Percentiles rank a stretch among this genome's conserved stretches.
These are phyloP conservation scores for Drosophila austrosaltans DNA, from an alignment of 2,888 invertebrate genomes.

Conservation along the genomic window DNA sequence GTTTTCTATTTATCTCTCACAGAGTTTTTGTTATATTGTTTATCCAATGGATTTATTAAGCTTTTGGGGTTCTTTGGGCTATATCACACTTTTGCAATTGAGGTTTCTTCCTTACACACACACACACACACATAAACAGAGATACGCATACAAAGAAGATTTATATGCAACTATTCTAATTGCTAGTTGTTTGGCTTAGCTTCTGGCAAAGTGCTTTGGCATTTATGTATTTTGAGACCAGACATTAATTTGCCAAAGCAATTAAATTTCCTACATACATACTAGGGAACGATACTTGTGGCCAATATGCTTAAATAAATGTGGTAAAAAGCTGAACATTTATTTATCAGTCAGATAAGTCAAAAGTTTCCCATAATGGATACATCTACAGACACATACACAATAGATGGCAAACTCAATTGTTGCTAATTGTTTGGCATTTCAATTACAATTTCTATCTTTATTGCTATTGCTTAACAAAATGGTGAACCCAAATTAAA, in stretches of 20 bases:
- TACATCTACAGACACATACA: too few species aligned
- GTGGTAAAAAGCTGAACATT: constrained; percentile 28
- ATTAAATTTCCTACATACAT: constrained; percentile 48
- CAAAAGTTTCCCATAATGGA: background rate
- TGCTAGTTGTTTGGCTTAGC: constrained; percentile 45
- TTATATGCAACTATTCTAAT: constrained; percentile 41
- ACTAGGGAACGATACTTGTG: constrained; percentile 19
- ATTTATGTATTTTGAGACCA: constrained; percentile 42
- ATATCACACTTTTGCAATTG: constrained; percentile 21
- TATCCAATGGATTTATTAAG: constrained; percentile 41
- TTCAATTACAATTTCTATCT: constrained; percentile 30
- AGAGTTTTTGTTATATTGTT: constrained; percentile 38
- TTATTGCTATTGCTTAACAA: constrained; percentile 22
- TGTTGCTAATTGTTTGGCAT: constrained; percentile 41
- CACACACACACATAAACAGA: constrained; percentile 5
- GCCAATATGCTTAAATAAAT: constrained; percentile 34
- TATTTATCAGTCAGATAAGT: constrained; percentile 8
- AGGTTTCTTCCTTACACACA: constrained; percentile 14
- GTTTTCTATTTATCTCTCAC: background rate
- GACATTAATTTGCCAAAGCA: constrained; percentile 57
- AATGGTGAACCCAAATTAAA: constrained; percentile 47
- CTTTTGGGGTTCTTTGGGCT: constrained; percentile 16
- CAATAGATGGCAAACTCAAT: background rate
- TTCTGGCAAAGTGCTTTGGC: constrained; percentile 31
- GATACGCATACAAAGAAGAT: constrained; percentile 1